These are phyloP conservation scores for Diogma glabrata DNA, from an alignment of 2,888 invertebrate species.

Conservation along the genomic window DNA sequence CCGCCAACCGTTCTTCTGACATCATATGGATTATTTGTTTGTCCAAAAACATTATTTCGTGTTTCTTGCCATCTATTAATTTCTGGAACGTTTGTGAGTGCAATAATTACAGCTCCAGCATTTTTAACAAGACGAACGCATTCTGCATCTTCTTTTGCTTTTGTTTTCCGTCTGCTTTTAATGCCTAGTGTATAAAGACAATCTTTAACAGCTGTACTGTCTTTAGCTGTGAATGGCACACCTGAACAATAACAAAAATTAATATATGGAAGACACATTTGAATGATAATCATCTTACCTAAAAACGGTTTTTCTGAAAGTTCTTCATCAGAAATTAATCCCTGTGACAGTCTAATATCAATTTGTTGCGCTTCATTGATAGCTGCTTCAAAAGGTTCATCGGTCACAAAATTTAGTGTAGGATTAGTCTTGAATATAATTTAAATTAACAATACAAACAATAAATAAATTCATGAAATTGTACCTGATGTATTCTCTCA, in stretches of 20 bases:
- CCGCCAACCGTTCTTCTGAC: slow-evolving; percentile 74
- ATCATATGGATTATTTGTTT: slow-evolving; percentile 87
- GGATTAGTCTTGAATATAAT: slow-evolving; percentile 45
- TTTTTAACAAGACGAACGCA: slow-evolving; percentile 56
- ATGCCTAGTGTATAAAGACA: slow-evolving; percentile 59
- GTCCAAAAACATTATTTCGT: slow-evolving; percentile 76
- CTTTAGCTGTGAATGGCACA: slow-evolving; percentile 87
- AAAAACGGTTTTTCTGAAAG: slow-evolving; percentile 65
- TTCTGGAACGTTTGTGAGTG: slow-evolving; percentile 88
- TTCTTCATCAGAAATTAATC: slow-evolving; percentile 46
- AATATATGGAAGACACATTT: slow-evolving; percentile 31
- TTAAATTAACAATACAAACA: background rate
- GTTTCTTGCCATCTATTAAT: slow-evolving; percentile 89
- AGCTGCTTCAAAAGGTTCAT: slow-evolving; percentile 66
- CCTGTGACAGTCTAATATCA: slow-evolving; percentile 53
- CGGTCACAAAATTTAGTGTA: slow-evolving; percentile 70
- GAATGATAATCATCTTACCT: slow-evolving; percentile 31
- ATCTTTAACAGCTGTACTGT: slow-evolving; percentile 69
- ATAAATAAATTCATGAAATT: slow-evolving; percentile 1
- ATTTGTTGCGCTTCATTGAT: slow-evolving; percentile 62
- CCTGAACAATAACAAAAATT: slow-evolving; percentile 28
- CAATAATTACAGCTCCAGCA: slow-evolving; percentile 79
- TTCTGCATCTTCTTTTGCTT: slow-evolving; percentile 65
- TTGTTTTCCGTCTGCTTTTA: slow-evolving; percentile 44
- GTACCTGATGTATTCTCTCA: slow-evolving; percentile 59